Base-by-base conservation (phyloP, 2,113 vertebrate genomes). In the Eublepharis macularius region DNA sequence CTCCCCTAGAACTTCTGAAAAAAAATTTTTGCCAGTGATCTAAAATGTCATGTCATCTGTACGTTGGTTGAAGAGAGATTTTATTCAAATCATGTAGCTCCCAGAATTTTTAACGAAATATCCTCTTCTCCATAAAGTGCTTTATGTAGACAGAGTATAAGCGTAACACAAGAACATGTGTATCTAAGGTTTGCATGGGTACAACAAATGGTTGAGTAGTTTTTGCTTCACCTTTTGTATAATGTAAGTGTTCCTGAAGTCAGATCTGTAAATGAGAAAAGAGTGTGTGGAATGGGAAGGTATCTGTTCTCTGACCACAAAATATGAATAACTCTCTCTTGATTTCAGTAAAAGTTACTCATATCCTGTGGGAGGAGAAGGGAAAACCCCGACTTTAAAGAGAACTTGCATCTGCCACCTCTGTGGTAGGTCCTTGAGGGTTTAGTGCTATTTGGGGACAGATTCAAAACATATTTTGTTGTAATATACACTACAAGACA, bases 381-480 rank as follows among this genome's bases (percentile, higher is more conserved):
- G 43, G 19, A 54, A 29, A 76, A 26, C 72, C 79, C 14, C 51
- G 60, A 81, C 63, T 81, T 86, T 76, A 76, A 76, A 82, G 80
- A 76, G 32, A 82, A 82, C 66, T 87, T 82, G 29, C 74, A 82
- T 70, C 73, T 76, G 43, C 65, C 21, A 70, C 77, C 51, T 73
- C 83, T 79, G 83, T 85, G 83, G 83, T 85, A 80, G 84, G 84
- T 80, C 84, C 77, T 85, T 85, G 76, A 85, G 84, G 76, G 76
- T 73, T 85, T 63, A 73, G 84, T 85, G 84, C 76, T 85, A 85
- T 85, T 85, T 80, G 84, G 76, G 76, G 68, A 80, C 76, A 80
- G 79, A 85, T 80, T 80, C 66, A 85, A 85, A 85, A 85, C 84
- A 85, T 85, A 85, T 85, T 85, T 85, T 85, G 41, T 70, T 79